phyloP scores from a whole-genome alignment of 92 coral and sea anemone genomes.

The Parazoanthus atlanticus region DNA sequence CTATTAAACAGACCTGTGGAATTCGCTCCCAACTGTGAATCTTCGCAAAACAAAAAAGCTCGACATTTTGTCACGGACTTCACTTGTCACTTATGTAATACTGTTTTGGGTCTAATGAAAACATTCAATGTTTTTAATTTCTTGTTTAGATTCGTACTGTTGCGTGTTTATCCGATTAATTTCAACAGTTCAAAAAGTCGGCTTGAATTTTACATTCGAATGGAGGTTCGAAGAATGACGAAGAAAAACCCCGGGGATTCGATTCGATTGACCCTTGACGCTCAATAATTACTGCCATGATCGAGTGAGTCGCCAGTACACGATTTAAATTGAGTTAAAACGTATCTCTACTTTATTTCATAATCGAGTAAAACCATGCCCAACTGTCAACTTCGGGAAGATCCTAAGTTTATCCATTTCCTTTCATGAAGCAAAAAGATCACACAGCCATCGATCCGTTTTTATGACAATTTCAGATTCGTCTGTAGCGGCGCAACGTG shows the following conservation, averaged over 20 bases:
- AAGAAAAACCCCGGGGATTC: constrained; percentile 1
- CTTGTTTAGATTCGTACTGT: not conserved
- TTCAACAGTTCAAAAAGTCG: not conserved
- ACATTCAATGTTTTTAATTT: not conserved
- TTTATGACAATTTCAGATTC: not conserved
- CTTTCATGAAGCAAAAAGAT: not conserved
- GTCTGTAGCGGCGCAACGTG: not conserved
- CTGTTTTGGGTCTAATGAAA: not conserved
- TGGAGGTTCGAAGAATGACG: not conserved
- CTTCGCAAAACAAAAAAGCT: not conserved
- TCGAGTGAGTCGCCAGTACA: not conserved
- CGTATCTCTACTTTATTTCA: not conserved
- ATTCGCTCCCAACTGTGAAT: constrained; percentile 4
- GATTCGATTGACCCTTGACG: constrained; percentile 13
- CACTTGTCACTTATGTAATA: not conserved
- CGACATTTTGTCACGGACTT: not conserved
- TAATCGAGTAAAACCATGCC: not conserved
- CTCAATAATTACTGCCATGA: not conserved
- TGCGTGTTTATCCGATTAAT: not conserved
- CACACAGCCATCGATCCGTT: not conserved
- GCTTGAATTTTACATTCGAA: constrained; percentile 3
- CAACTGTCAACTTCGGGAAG: not conserved
- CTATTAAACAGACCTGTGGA: not conserved
- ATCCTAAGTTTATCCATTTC: not conserved
- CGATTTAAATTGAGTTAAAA: too few relatives aligned